Conservation (phyloP, 2,888 invertebrate genomes). For the Meghimatium bilineatum region DNA sequence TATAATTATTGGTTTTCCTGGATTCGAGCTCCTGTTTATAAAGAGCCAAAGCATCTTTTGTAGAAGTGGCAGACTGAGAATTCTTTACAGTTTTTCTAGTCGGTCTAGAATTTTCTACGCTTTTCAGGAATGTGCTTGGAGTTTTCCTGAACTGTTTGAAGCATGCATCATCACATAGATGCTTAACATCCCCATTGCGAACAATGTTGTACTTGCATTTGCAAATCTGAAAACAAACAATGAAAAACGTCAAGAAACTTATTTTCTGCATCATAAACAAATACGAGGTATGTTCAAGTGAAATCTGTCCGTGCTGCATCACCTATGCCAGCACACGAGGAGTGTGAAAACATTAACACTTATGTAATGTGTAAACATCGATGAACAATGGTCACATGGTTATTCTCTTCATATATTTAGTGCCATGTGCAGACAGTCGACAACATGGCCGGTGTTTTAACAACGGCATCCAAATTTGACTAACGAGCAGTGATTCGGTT, state of each 20-base stretch:
- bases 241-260: neutral
- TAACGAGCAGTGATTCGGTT: too few relatives aligned
- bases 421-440: too few relatives aligned
- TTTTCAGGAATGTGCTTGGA: conserved; percentile 68
- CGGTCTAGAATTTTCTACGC: neutral
- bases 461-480: too few relatives aligned
- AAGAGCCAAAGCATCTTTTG: neutral
- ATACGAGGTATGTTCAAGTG: too few relatives aligned
- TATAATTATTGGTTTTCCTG: conserved; percentile 51
- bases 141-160: conserved; percentile 73
- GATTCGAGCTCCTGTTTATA: neutral
- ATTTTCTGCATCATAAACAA: too few relatives aligned
- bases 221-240: conserved; percentile 60
- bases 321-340: too few relatives aligned
- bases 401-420: too few relatives aligned
- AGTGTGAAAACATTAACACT: too few relatives aligned
- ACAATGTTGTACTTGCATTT: conserved; percentile 77
- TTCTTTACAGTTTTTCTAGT: conserved; percentile 2
- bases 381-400: too few relatives aligned
- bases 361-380: too few relatives aligned
- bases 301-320: too few relatives aligned
- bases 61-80: neutral
- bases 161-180: conserved; percentile 76
- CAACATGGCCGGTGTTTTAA: too few relatives aligned
- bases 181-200: conserved; percentile 75